Conservation (phyloP, 2,797 vertebrate species). For the Poeciliopsis infans region DNA sequence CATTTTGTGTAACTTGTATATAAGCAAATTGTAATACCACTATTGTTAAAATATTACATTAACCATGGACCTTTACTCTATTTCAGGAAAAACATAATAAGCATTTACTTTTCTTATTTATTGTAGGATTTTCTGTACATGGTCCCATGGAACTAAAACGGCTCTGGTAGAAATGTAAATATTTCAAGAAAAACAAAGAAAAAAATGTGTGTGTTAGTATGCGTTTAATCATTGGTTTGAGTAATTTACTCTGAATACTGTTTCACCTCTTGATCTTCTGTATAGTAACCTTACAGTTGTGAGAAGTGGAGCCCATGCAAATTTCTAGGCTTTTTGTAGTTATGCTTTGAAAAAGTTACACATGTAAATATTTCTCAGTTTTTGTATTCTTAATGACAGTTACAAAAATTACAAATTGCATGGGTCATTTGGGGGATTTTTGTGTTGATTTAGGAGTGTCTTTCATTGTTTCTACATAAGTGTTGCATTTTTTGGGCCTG, state of each 20-base stretch:
- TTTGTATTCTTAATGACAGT: too few relatives aligned
- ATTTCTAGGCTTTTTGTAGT: too few relatives aligned
- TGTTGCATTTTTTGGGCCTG: too few relatives aligned
- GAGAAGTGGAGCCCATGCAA: too few relatives aligned
- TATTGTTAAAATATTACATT: neutral
- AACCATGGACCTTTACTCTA: neutral
- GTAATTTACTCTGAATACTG: neutral
- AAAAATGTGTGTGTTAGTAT: neutral
- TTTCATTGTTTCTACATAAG: too few relatives aligned
- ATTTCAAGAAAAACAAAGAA: neutral
- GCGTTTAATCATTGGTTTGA: neutral
- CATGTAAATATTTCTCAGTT: too few relatives aligned
- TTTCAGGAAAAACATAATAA: neutral
- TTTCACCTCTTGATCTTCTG: neutral
- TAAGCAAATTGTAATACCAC: neutral
- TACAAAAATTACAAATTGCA: too few relatives aligned
- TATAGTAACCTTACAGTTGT: neutral
- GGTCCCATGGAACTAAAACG: neutral
- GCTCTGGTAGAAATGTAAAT: neutral
- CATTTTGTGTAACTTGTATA: neutral
- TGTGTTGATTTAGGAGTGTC: too few relatives aligned
- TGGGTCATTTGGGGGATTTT: too few relatives aligned
- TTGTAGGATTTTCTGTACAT: neutral
- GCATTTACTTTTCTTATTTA: neutral
- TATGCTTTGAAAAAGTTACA: too few relatives aligned